Evolutionary conservation across 2,888 invertebrate species (phyloP), one percentile per base, ranked within the genome.

Genomic region (Dasysyrphus tricinctus): DNA sequence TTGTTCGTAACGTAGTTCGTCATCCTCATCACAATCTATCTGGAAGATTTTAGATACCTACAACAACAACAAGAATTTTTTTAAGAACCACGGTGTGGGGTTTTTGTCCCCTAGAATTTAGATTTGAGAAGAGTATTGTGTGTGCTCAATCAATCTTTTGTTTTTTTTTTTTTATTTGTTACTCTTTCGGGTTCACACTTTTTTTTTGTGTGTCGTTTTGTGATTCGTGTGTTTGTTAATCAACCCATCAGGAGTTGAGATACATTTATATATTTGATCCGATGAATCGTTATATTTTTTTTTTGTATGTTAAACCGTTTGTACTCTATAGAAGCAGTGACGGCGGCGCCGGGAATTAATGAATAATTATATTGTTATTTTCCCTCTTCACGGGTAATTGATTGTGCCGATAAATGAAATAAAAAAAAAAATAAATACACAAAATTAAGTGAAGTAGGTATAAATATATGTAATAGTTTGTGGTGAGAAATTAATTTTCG

Each of bases 371-470:
- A 72, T 74, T 85, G 76, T 72, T 77, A 54, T 77, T 85, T 76
- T 65, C 56, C 67, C 80, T 76, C 76, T 76, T 69, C 57, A 56
- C 63, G 77, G 77, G 61, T 80, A 85, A 85, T 85, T 80, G 80
- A 85, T 85, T 85, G 85, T 69, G 73, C 49, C 69, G 77, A 85
- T 85, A 73, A 80, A 85, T 85, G 69, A 80, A 47, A 75, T 73
- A 69, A 72, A 39, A 34, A 34, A 24, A 54, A 73, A 12, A 29
- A n/a, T n/a, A n/a, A 24, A 24, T 51, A 12, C 14, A 54, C 14
- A 32, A 32, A 63, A 63, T 56, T 56, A 51, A 51, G 56, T 72
- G 56, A 51, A 51, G 32, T 69, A 54, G 32, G 32, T 12, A n/a
- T 24, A 24, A 24, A 24, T 24, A 24, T 24, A n/a, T n/a, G n/a